These are phyloP conservation scores for Mallotus villosus DNA, from an alignment of 2,797 vertebrate genomes.

Conservation along the genomic window DNA sequence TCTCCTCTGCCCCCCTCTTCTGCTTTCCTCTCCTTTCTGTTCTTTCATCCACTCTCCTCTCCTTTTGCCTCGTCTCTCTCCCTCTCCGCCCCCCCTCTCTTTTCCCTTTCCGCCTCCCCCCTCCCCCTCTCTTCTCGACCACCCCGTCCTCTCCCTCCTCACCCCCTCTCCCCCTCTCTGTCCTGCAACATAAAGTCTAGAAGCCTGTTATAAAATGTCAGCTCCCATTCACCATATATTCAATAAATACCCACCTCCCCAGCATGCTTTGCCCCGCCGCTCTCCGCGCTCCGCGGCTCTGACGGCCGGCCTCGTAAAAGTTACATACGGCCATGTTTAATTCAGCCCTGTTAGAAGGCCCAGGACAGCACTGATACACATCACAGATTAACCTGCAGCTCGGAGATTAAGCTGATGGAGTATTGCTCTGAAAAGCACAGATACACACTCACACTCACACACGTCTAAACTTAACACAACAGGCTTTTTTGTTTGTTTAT, in stretches of 20 bases:
- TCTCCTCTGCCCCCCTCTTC: background rate
- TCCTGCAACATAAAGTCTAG: constrained; percentile 1
- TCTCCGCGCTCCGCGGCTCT: background rate
- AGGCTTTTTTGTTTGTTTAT: background rate
- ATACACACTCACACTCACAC: background rate
- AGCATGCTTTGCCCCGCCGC: background rate
- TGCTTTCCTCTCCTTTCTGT: background rate
- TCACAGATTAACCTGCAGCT: constrained; percentile 1
- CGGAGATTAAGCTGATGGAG: constrained; percentile 1
- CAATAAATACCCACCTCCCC: constrained; percentile 8
- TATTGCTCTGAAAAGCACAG: background rate
- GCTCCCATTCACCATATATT: background rate
- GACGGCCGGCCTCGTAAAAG: constrained; percentile 8
- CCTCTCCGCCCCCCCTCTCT: background rate
- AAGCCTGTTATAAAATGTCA: background rate
- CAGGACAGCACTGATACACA: constrained; percentile 5
- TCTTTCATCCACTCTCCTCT: background rate
- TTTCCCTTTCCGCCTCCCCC: background rate
- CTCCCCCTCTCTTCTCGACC: background rate
- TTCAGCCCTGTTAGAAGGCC: constrained; percentile 3
- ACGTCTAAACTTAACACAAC: background rate
- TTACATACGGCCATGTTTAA: constrained; percentile 6
- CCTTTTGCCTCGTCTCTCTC: background rate
- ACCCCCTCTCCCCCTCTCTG: no score
- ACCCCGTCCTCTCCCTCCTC: no score